Base-by-base conservation (phyloP, 1,140 invertebrate species). In the Samia ricini region DNA sequence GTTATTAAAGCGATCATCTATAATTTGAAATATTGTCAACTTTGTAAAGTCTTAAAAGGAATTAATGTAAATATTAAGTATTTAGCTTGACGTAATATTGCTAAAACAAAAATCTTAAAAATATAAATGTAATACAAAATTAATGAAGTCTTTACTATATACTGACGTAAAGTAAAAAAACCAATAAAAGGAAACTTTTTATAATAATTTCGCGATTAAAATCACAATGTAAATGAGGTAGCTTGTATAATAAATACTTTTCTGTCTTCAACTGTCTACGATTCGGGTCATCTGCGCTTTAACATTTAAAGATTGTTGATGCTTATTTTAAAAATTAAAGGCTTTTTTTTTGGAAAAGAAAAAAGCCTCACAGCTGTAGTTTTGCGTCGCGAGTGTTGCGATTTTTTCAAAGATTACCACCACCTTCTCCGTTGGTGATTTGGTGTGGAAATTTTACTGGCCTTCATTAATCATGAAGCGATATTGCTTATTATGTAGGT, bases 381-480 rank as follows among this genome's bases (percentile, higher is more conserved):
- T 57, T 61, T 57, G 26, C 49, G 61, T 26, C 33, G 24, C 51
- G 63, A 70, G 78, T 75, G 79, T 42, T 42, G 33, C 19, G 52
- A 55, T 22, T 6, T 55, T 55, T 55, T 55, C 24, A 55, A 55
- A 55, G 56, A 63, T 60, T 60, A 61, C n/a, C n/a, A n/a, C n/a
- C n/a, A 67, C 54, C 52, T 57, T 1, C 58, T 20, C 51, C 61
- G 33, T 48, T 51, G 54, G 59, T 59, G 62, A 57, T 59, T 62
- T 60, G 24, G 55, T 42, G 61, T 54, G 23, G 24, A 54, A 69
- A 70, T 79, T 75, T 79, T 65, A 71, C 60, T 63, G 64, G 56
- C 57, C 64, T 71, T 76, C 83, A 81, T 89, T 80, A 86, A 89
- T 87, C 84, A 86, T 79, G 74, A 75, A 82, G 81, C 74, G 81